Conservation (phyloP, 2,113 vertebrate genomes). For the Cololabis saira region DNA sequence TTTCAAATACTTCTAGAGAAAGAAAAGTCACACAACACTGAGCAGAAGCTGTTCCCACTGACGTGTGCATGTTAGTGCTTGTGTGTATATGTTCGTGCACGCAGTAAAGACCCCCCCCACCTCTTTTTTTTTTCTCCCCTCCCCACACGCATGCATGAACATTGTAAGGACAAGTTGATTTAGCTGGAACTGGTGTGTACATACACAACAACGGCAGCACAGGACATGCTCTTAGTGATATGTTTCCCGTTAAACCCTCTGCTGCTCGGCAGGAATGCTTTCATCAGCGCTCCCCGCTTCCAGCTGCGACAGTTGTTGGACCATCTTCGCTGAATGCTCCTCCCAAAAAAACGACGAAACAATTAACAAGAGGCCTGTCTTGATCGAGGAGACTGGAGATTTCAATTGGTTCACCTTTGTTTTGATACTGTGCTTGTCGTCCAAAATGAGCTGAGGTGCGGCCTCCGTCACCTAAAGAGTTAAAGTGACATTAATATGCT, state of each 20-base stretch:
- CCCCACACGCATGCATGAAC: slow-evolving; percentile 44
- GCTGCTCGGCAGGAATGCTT: slow-evolving; percentile 16
- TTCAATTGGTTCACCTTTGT: slow-evolving; percentile 1
- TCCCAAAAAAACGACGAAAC: slow-evolving; percentile 10
- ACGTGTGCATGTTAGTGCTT: slow-evolving; percentile 9
- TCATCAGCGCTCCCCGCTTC: slow-evolving; percentile 18
- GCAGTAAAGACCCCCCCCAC: slow-evolving; percentile 24
- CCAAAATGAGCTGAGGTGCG: slow-evolving; percentile 13
- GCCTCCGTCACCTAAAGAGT: background rate
- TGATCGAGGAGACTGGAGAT: background rate
- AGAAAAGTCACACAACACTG: slow-evolving; percentile 51
- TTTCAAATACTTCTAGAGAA: slow-evolving; percentile 61
- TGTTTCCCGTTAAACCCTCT: slow-evolving; percentile 16
- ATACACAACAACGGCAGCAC: slow-evolving; percentile 42
- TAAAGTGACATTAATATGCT: slow-evolving; percentile 5
- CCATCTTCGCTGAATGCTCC: background rate
- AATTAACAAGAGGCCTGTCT: background rate
- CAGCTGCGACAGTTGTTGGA: slow-evolving; percentile 6
- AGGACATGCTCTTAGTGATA: slow-evolving; percentile 43
- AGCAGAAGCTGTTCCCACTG: slow-evolving; percentile 58
- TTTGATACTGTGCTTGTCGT: slow-evolving; percentile 33
- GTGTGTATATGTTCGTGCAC: slow-evolving; percentile 1
- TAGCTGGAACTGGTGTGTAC: slow-evolving; percentile 16
- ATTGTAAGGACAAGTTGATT: slow-evolving; percentile 30
- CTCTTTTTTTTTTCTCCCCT: too few species aligned